Conservation (phyloP, 2,797 vertebrate species). For the Aeoliscus strigatus region DNA sequence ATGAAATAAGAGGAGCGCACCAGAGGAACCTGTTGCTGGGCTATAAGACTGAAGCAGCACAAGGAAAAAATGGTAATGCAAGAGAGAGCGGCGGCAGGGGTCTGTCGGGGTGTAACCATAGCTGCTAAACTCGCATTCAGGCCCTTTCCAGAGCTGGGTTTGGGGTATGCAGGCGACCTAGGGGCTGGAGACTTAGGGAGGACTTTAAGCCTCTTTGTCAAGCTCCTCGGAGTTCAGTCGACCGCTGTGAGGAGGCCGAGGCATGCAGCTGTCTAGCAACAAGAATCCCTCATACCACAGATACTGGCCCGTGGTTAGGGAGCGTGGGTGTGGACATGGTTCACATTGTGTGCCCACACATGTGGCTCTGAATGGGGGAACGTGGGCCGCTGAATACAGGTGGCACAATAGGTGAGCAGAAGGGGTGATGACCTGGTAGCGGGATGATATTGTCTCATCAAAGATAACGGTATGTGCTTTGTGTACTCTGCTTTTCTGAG, state of each 20-base stretch:
- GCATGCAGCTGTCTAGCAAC: slow-evolving; percentile 81
- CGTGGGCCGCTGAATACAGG: slow-evolving; percentile 48
- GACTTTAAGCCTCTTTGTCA: slow-evolving; percentile 77
- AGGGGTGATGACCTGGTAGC: not conserved
- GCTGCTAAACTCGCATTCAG: slow-evolving; percentile 74
- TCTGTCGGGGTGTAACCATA: slow-evolving; percentile 72
- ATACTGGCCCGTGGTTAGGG: slow-evolving; percentile 65
- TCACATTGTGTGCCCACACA: slow-evolving; percentile 43
- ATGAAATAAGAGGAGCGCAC: slow-evolving; percentile 64
- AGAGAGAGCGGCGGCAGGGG: slow-evolving; percentile 53
- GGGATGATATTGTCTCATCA: not conserved
- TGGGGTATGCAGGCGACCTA: slow-evolving; percentile 68
- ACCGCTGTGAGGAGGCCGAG: slow-evolving; percentile 70
- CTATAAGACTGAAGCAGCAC: slow-evolving; percentile 65
- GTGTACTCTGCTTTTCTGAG: slow-evolving; percentile 2
- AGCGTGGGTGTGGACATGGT: slow-evolving; percentile 41
- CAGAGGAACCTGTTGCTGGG: slow-evolving; percentile 71
- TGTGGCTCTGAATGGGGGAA: slow-evolving; percentile 53
- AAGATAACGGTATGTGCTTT: no score
- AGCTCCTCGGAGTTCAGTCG: slow-evolving; percentile 69
- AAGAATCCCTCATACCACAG: slow-evolving; percentile 71
- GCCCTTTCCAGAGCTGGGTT: slow-evolving; percentile 59
- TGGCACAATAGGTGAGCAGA: slow-evolving; percentile 35
- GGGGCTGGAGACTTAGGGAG: slow-evolving; percentile 70
- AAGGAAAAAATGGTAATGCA: slow-evolving; percentile 68